Percentiles rank a stretch among this genome's conserved stretches.
phyloP scores from a whole-genome alignment of 2,113 vertebrate genomes.

The Columba janthina region DNA sequence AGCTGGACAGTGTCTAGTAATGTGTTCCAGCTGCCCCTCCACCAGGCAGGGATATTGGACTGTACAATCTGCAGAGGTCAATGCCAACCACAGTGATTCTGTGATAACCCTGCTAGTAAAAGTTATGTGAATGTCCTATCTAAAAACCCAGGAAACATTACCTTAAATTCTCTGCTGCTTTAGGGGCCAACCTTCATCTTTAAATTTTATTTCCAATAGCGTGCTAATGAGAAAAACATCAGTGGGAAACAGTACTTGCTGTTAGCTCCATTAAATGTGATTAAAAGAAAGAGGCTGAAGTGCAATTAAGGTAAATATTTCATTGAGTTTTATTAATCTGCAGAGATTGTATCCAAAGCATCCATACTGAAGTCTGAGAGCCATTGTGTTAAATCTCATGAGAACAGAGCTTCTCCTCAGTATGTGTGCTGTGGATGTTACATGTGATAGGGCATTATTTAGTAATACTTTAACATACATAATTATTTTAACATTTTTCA shows the following conservation, averaged over 20 bases:
- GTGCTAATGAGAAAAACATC: slow-evolving; percentile 25
- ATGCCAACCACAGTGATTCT: not conserved
- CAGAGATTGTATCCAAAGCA: not conserved
- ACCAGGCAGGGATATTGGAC: not conserved
- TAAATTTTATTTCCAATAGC: not conserved
- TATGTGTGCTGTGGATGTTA: not conserved
- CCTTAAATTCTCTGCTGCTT: slow-evolving; percentile 4
- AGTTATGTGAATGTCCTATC: not conserved
- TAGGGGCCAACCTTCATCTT: not conserved
- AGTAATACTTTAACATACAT: not conserved
- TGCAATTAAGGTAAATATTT: slow-evolving; percentile 60
- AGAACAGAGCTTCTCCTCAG: not conserved
- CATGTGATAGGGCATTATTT: not conserved
- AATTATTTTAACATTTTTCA: not conserved
- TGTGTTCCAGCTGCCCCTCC: not conserved
- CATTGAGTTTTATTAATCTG: slow-evolving; percentile 22
- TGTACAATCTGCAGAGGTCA: not conserved
- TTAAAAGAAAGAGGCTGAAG: slow-evolving; percentile 40
- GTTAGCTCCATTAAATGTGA: slow-evolving; percentile 29
- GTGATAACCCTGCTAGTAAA: not conserved
- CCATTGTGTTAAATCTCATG: not conserved
- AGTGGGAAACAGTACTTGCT: slow-evolving; percentile 22
- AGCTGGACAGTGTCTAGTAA: not conserved
- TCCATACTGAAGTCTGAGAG: not conserved
- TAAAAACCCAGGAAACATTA: not conserved